A percentile compares a stretch with the other conserved stretches of the same genome.
phyloP scores from a whole-genome alignment of 2,797 vertebrate genomes.

The Syncerus caffer region DNA sequence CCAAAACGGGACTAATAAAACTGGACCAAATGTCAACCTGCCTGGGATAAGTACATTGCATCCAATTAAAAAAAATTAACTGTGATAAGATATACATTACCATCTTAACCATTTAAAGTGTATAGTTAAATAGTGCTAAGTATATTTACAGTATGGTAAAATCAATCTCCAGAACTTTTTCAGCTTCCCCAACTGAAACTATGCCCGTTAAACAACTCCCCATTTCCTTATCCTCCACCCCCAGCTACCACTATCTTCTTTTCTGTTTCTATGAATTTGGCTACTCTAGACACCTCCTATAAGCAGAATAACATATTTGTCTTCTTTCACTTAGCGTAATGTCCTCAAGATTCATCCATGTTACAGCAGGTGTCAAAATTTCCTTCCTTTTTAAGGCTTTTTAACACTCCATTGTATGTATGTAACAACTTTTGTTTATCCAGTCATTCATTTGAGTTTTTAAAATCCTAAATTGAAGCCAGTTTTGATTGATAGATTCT shows the following conservation, averaged over 20 bases:
- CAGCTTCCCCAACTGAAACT: not conserved
- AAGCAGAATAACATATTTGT: not conserved
- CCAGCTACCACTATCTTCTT: not conserved
- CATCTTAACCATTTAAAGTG: not conserved
- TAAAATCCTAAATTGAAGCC: not conserved
- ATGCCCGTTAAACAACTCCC: not conserved
- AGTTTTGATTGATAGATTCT: not conserved
- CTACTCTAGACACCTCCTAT: not conserved
- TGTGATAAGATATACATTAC: not conserved
- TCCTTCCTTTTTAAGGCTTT: not conserved
- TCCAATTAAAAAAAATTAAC: not conserved
- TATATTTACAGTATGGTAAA: not conserved
- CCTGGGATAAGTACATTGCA: not conserved
- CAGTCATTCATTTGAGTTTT: not conserved
- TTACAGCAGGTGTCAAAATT: not conserved
- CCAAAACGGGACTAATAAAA: not conserved
- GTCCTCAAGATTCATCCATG: not conserved
- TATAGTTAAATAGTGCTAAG: not conserved
- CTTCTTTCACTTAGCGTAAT: not conserved
- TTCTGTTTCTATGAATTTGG: not conserved
- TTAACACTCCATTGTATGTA: not conserved
- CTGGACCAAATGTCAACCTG: not conserved
- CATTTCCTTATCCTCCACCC: rapidly evolving
- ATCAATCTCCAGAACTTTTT: not conserved
- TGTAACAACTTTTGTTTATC: not conserved